Evolutionary conservation across 2,797 vertebrate species (phyloP), one percentile per base, ranked within the genome.

Genomic region (Rhadinocentrus ornatus): DNA sequence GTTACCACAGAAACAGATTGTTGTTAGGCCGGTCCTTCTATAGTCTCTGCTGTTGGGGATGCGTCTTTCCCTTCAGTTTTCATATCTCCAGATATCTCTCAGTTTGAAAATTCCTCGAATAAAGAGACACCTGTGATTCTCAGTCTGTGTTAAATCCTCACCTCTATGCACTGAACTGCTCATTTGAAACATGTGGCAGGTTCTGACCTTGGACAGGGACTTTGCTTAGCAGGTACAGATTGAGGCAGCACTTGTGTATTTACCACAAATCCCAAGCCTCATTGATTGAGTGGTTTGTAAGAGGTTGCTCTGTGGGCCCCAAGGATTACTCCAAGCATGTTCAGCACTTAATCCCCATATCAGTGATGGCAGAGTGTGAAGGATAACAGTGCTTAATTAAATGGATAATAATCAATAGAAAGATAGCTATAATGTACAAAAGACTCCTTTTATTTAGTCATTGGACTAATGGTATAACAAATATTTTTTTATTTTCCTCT

Each of bases 221-320:
- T 78, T 72, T 74, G 75, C 76, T 79, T 54, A 81, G 79, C 71
- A 85, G 77, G 79, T 80, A 79, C 59, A 73, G 77, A 89, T 86
- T 88, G 81, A 69, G 55, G 64, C 77, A 39, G 77, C 12, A 26
- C 79, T 78, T 20, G 15, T 80, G 80, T 84, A 81, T 90, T 91
- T 90, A 82, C 77, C 73, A 75, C 90, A 93, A 91, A 92, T 89
- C 89, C 88, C 72, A 54, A 80, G 73, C 86, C 75, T 84, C 85
- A 87, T 84, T 92, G 87, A 92, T 90, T 89, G 90, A 93, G 83
- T 89, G 91, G 86, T 88, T 73, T 85, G 69, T 92, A 88, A 93
- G 88, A 86, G 91, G 86, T 87, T 77, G 86, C 79, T 85, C 84
- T 82, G 74, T 78, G 68, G 73, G 77, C 80, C 83, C 85, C 66